These are phyloP conservation scores for Charanyca ferruginea DNA, from an alignment of 2,888 invertebrate species.

Conservation along the genomic window DNA sequence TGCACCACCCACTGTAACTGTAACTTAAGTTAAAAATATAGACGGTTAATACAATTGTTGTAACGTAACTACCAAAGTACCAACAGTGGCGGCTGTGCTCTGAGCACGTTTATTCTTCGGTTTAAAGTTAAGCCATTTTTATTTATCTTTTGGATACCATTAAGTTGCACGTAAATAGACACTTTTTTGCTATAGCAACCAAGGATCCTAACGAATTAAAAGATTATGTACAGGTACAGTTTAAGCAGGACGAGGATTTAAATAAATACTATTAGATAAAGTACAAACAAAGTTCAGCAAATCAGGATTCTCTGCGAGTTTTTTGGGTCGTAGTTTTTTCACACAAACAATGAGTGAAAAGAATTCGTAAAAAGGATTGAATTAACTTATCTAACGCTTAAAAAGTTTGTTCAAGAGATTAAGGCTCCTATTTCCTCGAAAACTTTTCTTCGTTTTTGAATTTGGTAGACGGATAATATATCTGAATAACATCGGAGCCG, in stretches of 20 bases:
- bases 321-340: constrained; percentile 74
- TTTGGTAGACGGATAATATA: constrained; percentile 60
- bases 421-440: constrained; percentile 80
- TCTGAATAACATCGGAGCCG: constrained; percentile 34
- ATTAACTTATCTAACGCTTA: constrained; percentile 82
- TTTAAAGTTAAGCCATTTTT: constrained; percentile 67
- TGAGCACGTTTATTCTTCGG: constrained; percentile 66
- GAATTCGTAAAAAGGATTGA: constrained; percentile 85
- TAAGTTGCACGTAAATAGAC: constrained; percentile 83
- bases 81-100: constrained; percentile 60
- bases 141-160: constrained; percentile 79
- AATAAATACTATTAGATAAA: constrained; percentile 88
- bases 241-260: constrained; percentile 86
- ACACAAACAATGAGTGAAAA: constrained; percentile 78
- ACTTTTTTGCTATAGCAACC: constrained; percentile 73
- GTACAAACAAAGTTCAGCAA: constrained; percentile 84
- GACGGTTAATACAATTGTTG: constrained; percentile 50
- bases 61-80: constrained; percentile 33
- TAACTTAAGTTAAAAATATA: constrained; percentile 60
- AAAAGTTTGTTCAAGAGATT: constrained; percentile 83
- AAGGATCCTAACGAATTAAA: constrained; percentile 63
- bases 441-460: constrained; percentile 67
- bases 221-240: constrained; percentile 86
- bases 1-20: constrained; percentile 80
- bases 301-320: constrained; percentile 69